Percentiles rank a stretch among this genome's conserved stretches.
Conservation (phyloP, 1,140 invertebrate species). For the Magallana angulata region DNA sequence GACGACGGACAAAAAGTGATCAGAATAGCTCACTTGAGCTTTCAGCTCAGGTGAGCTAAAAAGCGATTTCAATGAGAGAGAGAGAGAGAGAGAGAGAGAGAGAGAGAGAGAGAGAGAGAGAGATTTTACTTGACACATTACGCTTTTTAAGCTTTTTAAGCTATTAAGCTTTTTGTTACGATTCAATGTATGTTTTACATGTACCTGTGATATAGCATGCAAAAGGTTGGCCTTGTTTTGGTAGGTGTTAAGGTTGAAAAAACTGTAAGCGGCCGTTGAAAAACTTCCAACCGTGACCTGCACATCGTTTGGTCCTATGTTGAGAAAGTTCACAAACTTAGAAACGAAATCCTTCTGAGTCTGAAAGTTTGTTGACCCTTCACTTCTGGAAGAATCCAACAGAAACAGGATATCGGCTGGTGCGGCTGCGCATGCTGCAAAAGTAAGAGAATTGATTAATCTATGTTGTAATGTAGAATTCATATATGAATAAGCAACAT, state of each 20-base stretch:
- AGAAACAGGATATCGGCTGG: slow-evolving; percentile 63
- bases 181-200: neutral
- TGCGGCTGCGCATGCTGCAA: slow-evolving; percentile 43
- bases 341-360: slow-evolving; percentile 60
- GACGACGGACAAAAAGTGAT: no score
- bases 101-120: no score
- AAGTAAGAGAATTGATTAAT: neutral
- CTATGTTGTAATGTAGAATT: no score
- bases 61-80: no score
- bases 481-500: no score
- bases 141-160: no score
- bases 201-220: slow-evolving; percentile 40
- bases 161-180: no score
- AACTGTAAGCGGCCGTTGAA: slow-evolving; percentile 7
- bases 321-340: slow-evolving; percentile 56
- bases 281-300: slow-evolving; percentile 56
- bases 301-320: slow-evolving; percentile 57
- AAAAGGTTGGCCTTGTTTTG: slow-evolving; percentile 34
- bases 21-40: no score
- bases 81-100: no score
- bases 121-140: no score
- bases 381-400: slow-evolving; percentile 60
- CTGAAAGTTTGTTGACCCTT: slow-evolving; percentile 52
- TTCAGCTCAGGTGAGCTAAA: no score
- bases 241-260: slow-evolving; percentile 53